Percentiles rank a stretch among this genome's conserved stretches.
Evolutionary conservation across 2,113 vertebrate genomes (phyloP).

Genomic region (Dromaius novaehollandiae): DNA sequence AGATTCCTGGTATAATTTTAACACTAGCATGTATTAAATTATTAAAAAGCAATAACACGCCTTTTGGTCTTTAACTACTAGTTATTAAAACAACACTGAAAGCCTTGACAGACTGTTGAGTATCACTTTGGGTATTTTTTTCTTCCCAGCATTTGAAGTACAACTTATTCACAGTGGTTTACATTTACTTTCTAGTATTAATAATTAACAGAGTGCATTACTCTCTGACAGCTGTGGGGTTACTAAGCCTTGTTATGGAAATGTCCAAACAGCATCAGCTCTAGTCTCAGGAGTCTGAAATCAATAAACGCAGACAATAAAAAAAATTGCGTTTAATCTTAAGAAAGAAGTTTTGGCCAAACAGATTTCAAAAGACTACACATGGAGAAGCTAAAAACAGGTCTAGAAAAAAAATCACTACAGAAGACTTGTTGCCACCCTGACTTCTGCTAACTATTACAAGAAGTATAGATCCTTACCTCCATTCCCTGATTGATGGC

Average conservation of each 20-base stretch:
- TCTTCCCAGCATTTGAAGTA: not conserved
- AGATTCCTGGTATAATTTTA: not conserved
- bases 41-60: not conserved
- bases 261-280: not conserved
- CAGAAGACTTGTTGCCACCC: not conserved
- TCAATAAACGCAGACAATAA: not conserved
- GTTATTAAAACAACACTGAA: not conserved
- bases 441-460: not conserved
- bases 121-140: not conserved
- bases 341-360: not conserved
- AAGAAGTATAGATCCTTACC: slow-evolving; percentile 76
- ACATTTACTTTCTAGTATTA: not conserved
- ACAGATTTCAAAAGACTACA: not conserved
- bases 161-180: not conserved
- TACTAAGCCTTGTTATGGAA: not conserved
- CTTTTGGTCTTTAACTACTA: not conserved
- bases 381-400: not conserved
- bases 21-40: not conserved
- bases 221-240: not conserved
- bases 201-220: not conserved
- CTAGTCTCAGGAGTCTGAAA: not conserved
- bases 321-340: not conserved
- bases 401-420: not conserved
- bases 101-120: not conserved
- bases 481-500: slow-evolving; percentile 97